phyloP scores from a whole-genome alignment of 2,888 invertebrate genomes.

The Erebia epiphron region DNA sequence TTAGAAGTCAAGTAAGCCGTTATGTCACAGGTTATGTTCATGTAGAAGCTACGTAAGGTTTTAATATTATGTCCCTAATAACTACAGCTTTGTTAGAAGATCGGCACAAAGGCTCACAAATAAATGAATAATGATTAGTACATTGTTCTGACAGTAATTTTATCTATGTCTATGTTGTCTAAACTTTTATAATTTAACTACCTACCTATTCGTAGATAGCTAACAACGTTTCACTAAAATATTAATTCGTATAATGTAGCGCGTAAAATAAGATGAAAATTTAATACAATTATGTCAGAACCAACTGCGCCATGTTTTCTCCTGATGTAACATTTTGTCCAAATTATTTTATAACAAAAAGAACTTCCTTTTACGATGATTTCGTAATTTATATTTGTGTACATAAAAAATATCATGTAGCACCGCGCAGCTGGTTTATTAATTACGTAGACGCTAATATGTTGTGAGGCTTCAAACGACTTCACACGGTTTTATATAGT shows the following conservation, averaged over 20 bases:
- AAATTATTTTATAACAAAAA: slow-evolving; percentile 6
- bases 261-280: slow-evolving; percentile 1
- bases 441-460: slow-evolving; percentile 29
- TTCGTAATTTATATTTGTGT: background rate
- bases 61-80: too few relatives aligned
- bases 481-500: slow-evolving; percentile 32
- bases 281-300: slow-evolving; percentile 8
- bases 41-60: too few relatives aligned
- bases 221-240: background rate
- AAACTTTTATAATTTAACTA: background rate
- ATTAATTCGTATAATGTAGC: background rate
- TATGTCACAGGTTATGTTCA: too few relatives aligned
- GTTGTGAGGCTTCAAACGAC: slow-evolving; percentile 23
- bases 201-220: background rate
- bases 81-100: too few relatives aligned
- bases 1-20: too few relatives aligned
- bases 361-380: background rate
- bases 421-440: slow-evolving; percentile 28
- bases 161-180: too few relatives aligned
- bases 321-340: slow-evolving; percentile 10
- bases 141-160: too few relatives aligned
- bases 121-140: too few relatives aligned
- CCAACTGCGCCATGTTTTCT: background rate
- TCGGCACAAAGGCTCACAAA: too few relatives aligned
- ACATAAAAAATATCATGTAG: slow-evolving; percentile 6